Conservation (phyloP, 1,140 invertebrate genomes). For the Chymomyza costata region DNA sequence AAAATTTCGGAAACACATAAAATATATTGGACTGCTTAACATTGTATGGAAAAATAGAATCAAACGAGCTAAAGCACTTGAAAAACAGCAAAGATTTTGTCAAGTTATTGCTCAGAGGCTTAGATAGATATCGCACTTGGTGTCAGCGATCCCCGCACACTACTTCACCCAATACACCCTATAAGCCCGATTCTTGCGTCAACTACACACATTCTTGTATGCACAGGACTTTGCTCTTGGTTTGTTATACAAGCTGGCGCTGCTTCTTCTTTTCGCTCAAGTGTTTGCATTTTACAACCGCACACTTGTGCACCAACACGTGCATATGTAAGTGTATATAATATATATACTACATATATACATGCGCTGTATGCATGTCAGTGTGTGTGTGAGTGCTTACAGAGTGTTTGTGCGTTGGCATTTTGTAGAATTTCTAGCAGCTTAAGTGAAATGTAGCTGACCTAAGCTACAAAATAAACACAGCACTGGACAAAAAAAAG, state of each 20-base stretch:
- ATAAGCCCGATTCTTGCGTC: neutral
- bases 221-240: slow-evolving; percentile 48
- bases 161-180: slow-evolving; percentile 5
- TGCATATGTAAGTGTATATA: slow-evolving; percentile 4
- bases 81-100: too few species aligned
- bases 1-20: too few species aligned
- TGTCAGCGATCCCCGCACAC: too few species aligned
- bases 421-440: slow-evolving; percentile 37
- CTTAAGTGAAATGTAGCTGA: slow-evolving; percentile 69
- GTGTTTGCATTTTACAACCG: slow-evolving; percentile 69
- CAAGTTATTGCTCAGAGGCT: too few species aligned
- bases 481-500: slow-evolving; percentile 1
- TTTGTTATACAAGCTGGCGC: too few species aligned
- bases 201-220: slow-evolving; percentile 20
- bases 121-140: too few species aligned
- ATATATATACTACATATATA: too few species aligned
- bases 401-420: slow-evolving; percentile 38
- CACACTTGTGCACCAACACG: slow-evolving; percentile 20
- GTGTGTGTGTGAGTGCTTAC: slow-evolving; percentile 9
- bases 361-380: slow-evolving; percentile 10
- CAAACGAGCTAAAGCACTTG: too few species aligned
- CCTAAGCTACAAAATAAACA: slow-evolving; percentile 61
- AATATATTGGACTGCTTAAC: too few species aligned
- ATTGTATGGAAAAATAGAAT: too few species aligned
- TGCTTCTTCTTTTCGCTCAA: slow-evolving; percentile 39